phyloP scores from a whole-genome alignment of 2,113 vertebrate species.

The Chaetops frenatus region DNA sequence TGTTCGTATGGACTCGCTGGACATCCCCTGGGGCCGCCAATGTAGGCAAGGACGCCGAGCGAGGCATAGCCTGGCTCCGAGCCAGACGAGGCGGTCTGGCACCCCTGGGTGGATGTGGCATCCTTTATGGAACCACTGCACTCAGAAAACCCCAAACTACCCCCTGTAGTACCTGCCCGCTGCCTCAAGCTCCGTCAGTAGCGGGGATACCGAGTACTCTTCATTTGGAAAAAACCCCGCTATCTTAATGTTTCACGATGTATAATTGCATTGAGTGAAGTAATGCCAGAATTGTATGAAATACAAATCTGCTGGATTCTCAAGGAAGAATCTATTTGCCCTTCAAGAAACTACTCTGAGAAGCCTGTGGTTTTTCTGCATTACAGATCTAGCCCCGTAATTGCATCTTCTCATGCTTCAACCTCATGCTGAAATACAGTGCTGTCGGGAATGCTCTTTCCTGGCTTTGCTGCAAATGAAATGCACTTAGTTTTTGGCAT shows the following conservation, averaged over 20 bases:
- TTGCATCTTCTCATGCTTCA: neutral
- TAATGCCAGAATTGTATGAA: neutral
- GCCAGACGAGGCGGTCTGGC: fast-evolving
- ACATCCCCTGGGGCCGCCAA: fast-evolving
- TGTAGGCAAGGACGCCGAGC: fast-evolving
- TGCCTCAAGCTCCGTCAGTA: fast-evolving
- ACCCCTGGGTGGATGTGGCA: fast-evolving
- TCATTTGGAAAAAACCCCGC: neutral
- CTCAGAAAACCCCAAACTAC: neutral
- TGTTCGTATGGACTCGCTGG: fast-evolving
- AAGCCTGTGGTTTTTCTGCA: neutral
- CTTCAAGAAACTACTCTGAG: neutral
- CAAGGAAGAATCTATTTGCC: neutral
- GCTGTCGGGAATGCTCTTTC: neutral
- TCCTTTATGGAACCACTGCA: fast-evolving
- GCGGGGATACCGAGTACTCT: fast-evolving
- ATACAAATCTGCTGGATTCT: neutral
- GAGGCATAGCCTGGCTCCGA: fast-evolving
- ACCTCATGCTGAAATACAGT: neutral
- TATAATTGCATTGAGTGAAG: neutral
- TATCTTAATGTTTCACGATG: neutral
- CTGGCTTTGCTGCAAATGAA: neutral
- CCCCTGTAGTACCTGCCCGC: fast-evolving
- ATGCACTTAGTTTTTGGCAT: neutral
- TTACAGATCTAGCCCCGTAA: neutral